Conservation (phyloP, 1,140 invertebrate genomes). For the Cryptotermes secundus region DNA sequence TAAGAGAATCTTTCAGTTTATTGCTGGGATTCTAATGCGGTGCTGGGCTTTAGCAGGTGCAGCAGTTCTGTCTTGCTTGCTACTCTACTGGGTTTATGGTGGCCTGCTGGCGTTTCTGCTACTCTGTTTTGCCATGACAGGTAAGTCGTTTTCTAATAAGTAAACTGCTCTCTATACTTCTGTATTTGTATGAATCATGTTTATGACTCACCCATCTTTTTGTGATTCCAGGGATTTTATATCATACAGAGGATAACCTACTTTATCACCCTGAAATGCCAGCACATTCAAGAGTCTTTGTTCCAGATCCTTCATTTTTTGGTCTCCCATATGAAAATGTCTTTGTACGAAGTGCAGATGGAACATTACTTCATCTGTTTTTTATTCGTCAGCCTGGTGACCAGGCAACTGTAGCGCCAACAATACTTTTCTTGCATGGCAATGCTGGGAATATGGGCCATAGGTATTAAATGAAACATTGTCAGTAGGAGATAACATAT, state of each 20-base stretch:
- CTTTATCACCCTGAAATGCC: constrained; percentile 89
- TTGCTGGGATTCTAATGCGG: constrained; percentile 40
- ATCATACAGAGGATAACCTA: constrained; percentile 80
- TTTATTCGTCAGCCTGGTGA: constrained; percentile 78
- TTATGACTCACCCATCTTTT: background rate
- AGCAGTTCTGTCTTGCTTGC: constrained; percentile 63
- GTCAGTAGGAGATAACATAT: too few relatives aligned
- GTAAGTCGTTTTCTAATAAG: constrained; percentile 48
- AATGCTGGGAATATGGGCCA: constrained; percentile 97
- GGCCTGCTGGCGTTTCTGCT: constrained; percentile 68
- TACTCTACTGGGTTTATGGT: constrained; percentile 82
- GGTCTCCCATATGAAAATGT: constrained; percentile 84
- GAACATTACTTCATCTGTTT: constrained; percentile 79
- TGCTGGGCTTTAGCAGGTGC: constrained; percentile 58
- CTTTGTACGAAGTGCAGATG: constrained; percentile 74
- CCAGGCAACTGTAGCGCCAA: constrained; percentile 64
- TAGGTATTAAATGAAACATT: constrained; percentile 54
- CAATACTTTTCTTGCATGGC: constrained; percentile 89
- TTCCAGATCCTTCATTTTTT: constrained; percentile 79
- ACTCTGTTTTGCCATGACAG: constrained; percentile 64
- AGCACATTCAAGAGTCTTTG: constrained; percentile 79
- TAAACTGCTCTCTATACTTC: background rate
- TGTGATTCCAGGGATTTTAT: constrained; percentile 67
- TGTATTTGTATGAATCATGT: background rate
- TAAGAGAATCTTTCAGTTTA: constrained; percentile 1